Evolutionary conservation across 2,113 vertebrate genomes (phyloP).

Genomic region (Chrysemys picta): DNA sequence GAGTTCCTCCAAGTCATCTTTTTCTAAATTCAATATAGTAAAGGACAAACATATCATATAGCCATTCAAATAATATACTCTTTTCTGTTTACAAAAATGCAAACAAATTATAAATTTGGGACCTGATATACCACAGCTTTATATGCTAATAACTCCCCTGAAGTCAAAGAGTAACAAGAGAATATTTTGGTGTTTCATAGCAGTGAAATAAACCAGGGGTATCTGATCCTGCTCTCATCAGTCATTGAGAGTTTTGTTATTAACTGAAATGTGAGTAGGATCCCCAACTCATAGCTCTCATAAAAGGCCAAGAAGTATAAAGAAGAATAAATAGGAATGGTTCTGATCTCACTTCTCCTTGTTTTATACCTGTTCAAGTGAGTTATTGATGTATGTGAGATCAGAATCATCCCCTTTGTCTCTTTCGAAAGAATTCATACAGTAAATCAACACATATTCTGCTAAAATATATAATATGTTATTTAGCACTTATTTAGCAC

Average conservation of each 20-base stretch:
- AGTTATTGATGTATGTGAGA: not conserved
- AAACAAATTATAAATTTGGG: not conserved
- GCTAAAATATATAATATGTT: not conserved
- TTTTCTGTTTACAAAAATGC: not conserved
- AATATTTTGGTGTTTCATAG: rapidly evolving
- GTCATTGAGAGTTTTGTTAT: not conserved
- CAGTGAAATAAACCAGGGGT: not conserved
- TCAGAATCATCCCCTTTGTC: not conserved
- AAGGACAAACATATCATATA: not conserved
- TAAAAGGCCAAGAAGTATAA: not conserved
- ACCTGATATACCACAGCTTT: not conserved
- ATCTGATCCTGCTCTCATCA: not conserved
- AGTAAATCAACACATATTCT: not conserved
- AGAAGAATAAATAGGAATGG: not conserved
- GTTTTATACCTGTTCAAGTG: not conserved
- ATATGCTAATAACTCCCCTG: not conserved
- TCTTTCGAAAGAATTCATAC: not conserved
- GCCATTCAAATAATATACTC: not conserved
- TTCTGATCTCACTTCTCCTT: not conserved
- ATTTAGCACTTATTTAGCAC: not conserved
- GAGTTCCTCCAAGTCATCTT: rapidly evolving
- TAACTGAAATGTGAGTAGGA: not conserved
- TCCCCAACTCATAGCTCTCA: not conserved
- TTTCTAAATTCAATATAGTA: not conserved
- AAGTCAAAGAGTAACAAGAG: not conserved